Base-by-base conservation (phyloP, 2,113 vertebrate genomes). In the Pseudorectes ferrugineus region DNA sequence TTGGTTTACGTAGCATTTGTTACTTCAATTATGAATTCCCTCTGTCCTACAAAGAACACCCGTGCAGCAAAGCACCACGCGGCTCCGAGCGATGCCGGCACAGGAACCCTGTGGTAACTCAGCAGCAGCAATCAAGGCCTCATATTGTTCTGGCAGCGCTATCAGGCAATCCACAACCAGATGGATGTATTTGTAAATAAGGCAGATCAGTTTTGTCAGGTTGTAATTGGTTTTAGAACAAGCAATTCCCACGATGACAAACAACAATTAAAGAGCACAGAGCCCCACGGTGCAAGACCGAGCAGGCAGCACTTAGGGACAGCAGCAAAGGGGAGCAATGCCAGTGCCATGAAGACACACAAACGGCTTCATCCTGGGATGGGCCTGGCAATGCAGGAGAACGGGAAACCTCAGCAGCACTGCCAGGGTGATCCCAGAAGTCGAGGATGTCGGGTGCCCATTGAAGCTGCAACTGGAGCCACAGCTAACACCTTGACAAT, bases 181-280 rank as follows among this genome's bases (percentile, higher is more conserved):
- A 96, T 95, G 94, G 97, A 74, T 77, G 83, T 89, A 87, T 87
- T 93, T 95, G 93, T 97, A 95, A 97, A 97, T 93, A 95, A 94
- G 94, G 93, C 79, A 95, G 84, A 96, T 70, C 83, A 68, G 92
- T 95, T 97, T 86, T 97, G 80, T 94, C 96, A 97, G 92, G 91
- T 74, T 92, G 79, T 84, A 95, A 96, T 76, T 95, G 93, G 92
- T 63, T 97, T 97, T 84, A 95, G 92, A 96, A 79, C 54, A 95
- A 94, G 92, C 95, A 96, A 86, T 29, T 77, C 87, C 84, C 63
- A 55, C 25, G 14, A 83, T 46, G 92, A 65, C 83, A 97, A 96
- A 95, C 76, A 94, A 88, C 74, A 82, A 58, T 35, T 43, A 59
- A 89, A 83, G 74, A 82, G 84, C 78, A 16, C 28, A 23, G 74